Evolutionary conservation across 2,888 invertebrate genomes (phyloP).

Genomic region (Aphodius sticticus): DNA sequence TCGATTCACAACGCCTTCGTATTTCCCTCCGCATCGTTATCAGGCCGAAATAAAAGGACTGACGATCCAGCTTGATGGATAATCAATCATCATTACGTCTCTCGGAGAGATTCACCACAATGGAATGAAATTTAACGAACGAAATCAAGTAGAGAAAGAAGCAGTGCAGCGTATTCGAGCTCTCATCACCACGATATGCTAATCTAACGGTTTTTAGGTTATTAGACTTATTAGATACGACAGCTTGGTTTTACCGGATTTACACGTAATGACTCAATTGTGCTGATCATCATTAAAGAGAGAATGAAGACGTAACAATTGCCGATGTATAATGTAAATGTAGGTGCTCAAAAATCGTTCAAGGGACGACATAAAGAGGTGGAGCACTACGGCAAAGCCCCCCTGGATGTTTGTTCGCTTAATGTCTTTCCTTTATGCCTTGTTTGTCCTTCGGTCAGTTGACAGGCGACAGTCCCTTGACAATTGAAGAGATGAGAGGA

Average conservation of each 20-base stretch:
- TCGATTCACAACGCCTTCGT: conserved; percentile 26
- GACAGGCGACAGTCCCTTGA: conserved; percentile 48
- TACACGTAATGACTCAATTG: conserved; percentile 22
- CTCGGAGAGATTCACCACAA: conserved; percentile 16
- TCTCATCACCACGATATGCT: background rate
- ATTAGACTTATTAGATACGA: background rate
- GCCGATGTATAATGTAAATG: background rate
- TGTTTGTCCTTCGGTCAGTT: conserved; percentile 47
- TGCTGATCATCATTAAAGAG: background rate
- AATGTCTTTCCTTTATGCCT: conserved; percentile 47
- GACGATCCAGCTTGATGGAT: conserved; percentile 21
- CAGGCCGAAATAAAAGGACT: conserved; percentile 27
- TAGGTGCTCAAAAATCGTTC: background rate
- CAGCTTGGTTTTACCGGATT: conserved; percentile 16
- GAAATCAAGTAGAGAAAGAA: background rate
- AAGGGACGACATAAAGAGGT: conserved; percentile 35
- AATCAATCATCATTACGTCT: conserved; percentile 28
- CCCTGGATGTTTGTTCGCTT: conserved; percentile 45
- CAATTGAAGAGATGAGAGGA: conserved; percentile 50
- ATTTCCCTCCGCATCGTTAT: conserved; percentile 19
- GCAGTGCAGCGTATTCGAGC: conserved; percentile 9
- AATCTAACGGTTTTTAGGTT: conserved; percentile 10
- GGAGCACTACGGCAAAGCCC: conserved; percentile 38
- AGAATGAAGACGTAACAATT: background rate
- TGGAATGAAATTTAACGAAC: conserved; percentile 23